A percentile compares a stretch with the other conserved stretches of the same genome.
Evolutionary conservation across 2,888 invertebrate genomes (phyloP).

Genomic region (Diaperis boleti): DNA sequence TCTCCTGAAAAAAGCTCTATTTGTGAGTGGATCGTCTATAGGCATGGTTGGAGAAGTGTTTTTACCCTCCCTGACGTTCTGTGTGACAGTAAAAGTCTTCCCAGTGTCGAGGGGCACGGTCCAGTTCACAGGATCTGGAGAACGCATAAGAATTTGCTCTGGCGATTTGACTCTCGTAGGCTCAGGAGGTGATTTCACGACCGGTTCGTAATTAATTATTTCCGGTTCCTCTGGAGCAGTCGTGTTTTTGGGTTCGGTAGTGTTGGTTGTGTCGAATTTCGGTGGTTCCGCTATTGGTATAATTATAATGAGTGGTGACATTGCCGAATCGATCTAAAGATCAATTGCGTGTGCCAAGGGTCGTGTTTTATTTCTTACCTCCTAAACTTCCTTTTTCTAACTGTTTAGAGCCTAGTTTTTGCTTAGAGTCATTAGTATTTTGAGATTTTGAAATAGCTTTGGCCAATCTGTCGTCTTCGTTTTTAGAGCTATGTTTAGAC

Average conservation of each 20-base stretch:
- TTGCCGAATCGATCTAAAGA: slow-evolving; percentile 43
- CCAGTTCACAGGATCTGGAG: slow-evolving; percentile 96
- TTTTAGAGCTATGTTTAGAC: slow-evolving; percentile 73
- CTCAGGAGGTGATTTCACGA: slow-evolving; percentile 93
- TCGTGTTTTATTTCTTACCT: slow-evolving; percentile 64
- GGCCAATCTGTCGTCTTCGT: slow-evolving; percentile 65
- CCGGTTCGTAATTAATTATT: slow-evolving; percentile 72
- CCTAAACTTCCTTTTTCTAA: slow-evolving; percentile 60
- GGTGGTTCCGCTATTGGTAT: slow-evolving; percentile 58
- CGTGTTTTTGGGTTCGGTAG: slow-evolving; percentile 59
- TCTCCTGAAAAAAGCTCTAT: slow-evolving; percentile 71
- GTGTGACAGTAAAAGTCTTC: slow-evolving; percentile 93
- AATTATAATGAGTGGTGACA: slow-evolving; percentile 13
- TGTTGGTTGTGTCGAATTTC: slow-evolving; percentile 51
- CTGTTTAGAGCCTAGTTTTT: slow-evolving; percentile 59
- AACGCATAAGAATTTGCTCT: slow-evolving; percentile 91
- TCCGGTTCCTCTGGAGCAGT: slow-evolving; percentile 64
- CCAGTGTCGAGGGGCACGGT: slow-evolving; percentile 94
- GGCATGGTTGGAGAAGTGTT: slow-evolving; percentile 6
- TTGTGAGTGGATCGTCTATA: slow-evolving; percentile 4
- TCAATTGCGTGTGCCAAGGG: slow-evolving; percentile 63
- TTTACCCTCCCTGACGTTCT: slow-evolving; percentile 86
- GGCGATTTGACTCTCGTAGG: slow-evolving; percentile 94
- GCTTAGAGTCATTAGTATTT: slow-evolving; percentile 60
- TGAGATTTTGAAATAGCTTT: slow-evolving; percentile 63